Conservation (phyloP, 2,113 vertebrate genomes). For the Crotalus helleri region DNA sequence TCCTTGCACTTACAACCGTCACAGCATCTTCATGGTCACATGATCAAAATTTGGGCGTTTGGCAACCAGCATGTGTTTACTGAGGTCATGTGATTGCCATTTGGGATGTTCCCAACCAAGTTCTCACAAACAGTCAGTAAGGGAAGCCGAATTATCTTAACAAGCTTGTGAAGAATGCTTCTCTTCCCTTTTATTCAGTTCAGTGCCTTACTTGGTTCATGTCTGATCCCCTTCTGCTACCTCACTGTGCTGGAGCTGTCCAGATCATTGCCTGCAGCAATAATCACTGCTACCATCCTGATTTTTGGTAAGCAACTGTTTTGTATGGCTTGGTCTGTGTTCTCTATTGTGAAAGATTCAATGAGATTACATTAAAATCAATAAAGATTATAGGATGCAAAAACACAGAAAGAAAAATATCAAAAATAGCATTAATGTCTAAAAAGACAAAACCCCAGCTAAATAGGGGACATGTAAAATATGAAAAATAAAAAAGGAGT, state of each 20-base stretch:
- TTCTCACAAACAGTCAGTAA: neutral
- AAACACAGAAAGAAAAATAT: too few relatives aligned
- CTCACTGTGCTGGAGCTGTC: conserved; percentile 87
- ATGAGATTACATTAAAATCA: too few relatives aligned
- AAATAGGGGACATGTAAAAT: neutral
- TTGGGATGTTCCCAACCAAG: neutral
- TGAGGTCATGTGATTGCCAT: neutral
- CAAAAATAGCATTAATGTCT: too few relatives aligned
- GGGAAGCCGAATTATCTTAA: neutral
- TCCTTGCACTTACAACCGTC: neutral
- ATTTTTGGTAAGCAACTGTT: conserved; percentile 83
- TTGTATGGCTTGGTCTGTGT: neutral
- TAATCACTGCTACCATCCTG: conserved; percentile 81
- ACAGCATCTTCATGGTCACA: neutral
- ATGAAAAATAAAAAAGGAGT: neutral
- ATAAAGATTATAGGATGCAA: too few relatives aligned
- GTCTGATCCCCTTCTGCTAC: conserved; percentile 85
- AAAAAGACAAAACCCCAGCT: too few relatives aligned
- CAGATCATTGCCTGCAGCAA: conserved; percentile 78
- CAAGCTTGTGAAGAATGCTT: neutral
- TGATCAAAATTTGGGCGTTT: neutral
- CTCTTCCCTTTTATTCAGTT: conserved; percentile 72
- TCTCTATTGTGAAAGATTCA: neutral
- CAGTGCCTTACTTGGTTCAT: conserved; percentile 88
- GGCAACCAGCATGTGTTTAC: neutral